Percentiles rank a stretch among this genome's conserved stretches.
phyloP scores from a whole-genome alignment of 1,140 invertebrate genomes.

The Delia radicum region DNA sequence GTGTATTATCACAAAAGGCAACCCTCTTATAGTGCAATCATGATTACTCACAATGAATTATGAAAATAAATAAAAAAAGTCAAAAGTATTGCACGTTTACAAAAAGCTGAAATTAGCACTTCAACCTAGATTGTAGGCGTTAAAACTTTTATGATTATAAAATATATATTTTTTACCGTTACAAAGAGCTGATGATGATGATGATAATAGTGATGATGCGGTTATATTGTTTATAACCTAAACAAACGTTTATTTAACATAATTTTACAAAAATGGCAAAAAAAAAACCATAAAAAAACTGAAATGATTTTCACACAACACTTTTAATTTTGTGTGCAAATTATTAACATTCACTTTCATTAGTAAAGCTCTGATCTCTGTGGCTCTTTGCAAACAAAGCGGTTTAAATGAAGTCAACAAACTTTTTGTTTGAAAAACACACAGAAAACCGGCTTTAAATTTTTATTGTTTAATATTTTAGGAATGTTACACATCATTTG shows the following conservation, averaged over 20 bases:
- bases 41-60: too few species aligned
- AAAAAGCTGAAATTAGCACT: background rate
- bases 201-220: too few species aligned
- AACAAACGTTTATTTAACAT: too few species aligned
- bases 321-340: too few species aligned
- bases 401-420: background rate
- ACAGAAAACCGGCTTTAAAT: background rate
- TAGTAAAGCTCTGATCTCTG: background rate
- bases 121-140: background rate
- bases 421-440: background rate
- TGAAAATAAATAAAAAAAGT: too few species aligned
- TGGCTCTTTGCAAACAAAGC: too few species aligned
- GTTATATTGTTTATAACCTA: too few species aligned
- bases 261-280: too few species aligned
- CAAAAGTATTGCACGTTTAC: background rate
- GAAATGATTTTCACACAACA: too few species aligned
- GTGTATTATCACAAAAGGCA: too few species aligned
- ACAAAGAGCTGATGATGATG: background rate
- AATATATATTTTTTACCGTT: background rate
- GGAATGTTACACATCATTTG: background rate
- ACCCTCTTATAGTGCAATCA: too few species aligned
- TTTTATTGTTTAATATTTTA: background rate
- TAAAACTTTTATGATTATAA: background rate
- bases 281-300: too few species aligned
- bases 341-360: background rate